A percentile compares a stretch with the other conserved stretches of the same genome.
These are phyloP conservation scores for Eupeodes corollae DNA, from an alignment of 1,140 invertebrate species.

Conservation along the genomic window DNA sequence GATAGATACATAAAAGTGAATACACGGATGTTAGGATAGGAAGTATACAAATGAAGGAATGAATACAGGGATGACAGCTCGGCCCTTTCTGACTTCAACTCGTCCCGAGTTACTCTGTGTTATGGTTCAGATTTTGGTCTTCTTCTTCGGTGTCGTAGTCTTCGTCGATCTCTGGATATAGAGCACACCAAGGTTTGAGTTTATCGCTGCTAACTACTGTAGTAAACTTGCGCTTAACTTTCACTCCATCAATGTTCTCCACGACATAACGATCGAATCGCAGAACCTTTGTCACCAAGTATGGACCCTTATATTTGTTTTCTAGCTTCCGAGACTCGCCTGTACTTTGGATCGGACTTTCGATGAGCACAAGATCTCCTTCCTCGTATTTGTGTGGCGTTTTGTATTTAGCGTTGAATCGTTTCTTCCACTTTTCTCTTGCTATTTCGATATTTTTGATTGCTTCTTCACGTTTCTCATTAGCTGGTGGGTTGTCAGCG, in stretches of 20 bases:
- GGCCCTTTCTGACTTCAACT: background rate
- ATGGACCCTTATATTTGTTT: background rate
- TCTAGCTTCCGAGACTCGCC: background rate
- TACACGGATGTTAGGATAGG: too few species aligned
- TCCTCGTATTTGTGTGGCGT: background rate
- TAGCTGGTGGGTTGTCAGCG: background rate
- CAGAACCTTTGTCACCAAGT: slow-evolving; percentile 1
- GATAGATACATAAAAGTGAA: too few species aligned
- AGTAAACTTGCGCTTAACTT: background rate
- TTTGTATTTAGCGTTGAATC: slow-evolving; percentile 3
- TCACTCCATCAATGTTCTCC: background rate
- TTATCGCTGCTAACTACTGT: background rate
- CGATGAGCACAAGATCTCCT: background rate
- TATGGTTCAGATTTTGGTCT: background rate
- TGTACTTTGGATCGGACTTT: background rate
- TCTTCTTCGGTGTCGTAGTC: too few species aligned
- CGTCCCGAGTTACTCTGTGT: background rate
- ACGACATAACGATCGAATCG: background rate
- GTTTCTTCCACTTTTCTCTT: background rate
- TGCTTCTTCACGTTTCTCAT: background rate
- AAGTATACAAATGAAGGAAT: too few species aligned
- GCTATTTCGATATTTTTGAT: slow-evolving; percentile 3
- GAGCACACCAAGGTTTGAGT: background rate
- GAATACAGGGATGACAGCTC: background rate
- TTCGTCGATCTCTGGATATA: background rate